A percentile compares a stretch with the other conserved stretches of the same genome.
These are phyloP conservation scores for Hippopotamyrus pictus DNA, from an alignment of 2,797 vertebrate genomes.

Conservation along the genomic window DNA sequence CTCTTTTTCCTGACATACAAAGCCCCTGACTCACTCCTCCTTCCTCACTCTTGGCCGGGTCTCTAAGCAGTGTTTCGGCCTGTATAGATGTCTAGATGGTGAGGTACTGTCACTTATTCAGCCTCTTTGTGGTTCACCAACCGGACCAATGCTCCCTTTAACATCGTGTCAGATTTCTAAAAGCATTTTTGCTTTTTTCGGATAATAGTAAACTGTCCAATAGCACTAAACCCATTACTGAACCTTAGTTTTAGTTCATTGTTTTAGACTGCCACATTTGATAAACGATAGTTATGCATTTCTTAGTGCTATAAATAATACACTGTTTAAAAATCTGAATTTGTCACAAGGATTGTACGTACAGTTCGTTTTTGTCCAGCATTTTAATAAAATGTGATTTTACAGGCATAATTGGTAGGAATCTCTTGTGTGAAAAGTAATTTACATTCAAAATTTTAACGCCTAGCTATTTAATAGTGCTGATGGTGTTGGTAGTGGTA, in stretches of 20 bases:
- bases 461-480: neutral
- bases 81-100: constrained; percentile 12
- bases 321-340: neutral
- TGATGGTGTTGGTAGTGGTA: neutral
- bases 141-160: neutral
- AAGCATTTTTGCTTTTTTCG: constrained; percentile 5
- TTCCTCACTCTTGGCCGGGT: constrained; percentile 34
- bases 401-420: neutral
- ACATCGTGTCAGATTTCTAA: constrained; percentile 8
- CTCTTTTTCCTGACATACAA: constrained; percentile 24
- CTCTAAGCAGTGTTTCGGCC: constrained; percentile 34
- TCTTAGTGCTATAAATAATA: neutral
- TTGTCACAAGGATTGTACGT: neutral
- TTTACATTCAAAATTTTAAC: neutral
- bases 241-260: neutral
- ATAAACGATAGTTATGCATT: neutral
- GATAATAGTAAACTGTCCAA: neutral
- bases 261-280: neutral
- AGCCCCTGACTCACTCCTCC: constrained; percentile 9
- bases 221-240: neutral
- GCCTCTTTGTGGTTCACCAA: constrained; percentile 11
- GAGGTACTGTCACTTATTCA: neutral
- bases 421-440: neutral
- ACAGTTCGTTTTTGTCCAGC: neutral
- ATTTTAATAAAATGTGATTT: neutral